Evolutionary conservation across 2,113 vertebrate genomes (phyloP), one percentile per base, ranked within the genome.

Genomic region (Ceyx cyanopectus): DNA sequence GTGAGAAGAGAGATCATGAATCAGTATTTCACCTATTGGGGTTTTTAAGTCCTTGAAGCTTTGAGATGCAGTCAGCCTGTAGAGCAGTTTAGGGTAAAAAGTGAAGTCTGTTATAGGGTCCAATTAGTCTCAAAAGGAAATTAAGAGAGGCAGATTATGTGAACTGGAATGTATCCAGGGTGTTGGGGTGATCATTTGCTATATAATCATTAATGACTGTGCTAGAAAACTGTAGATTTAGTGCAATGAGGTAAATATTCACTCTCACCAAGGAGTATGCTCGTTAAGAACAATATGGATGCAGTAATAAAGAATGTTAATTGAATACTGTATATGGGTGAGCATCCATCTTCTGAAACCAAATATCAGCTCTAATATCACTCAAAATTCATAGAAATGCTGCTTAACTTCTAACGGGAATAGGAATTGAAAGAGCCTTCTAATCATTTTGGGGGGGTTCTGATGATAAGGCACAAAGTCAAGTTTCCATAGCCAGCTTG

Each of bases 71-170:
- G 91, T 75, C 75, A 85, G 73, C 57, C 76, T 90, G 43, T 74
- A 88, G 79, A 94, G 79, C 75, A 74, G 84, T 80, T 92, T 70
- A 91, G 91, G 81, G 87, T 90, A 94, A 79, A 81, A 91, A 92
- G 85, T 85, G 81, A 92, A 92, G 78, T 77, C 68, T 93, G 51
- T 87, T 92, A 89, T 27, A 70, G 74, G 26, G 70, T 89, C 87
- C 70, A 92, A 93, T 96, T 94, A 95, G 70, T 92, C 78, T 94
- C 6, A 3, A 89, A 95, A 96, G 91, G 94, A 96, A 94, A 96
- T 96, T 93, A 92, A 87, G 75, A 89, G 63, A 90, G 94, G 87
- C 87, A 94, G 87, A 96, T 96, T 96, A 93, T 92, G 90, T 79
- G 68, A 89, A 85, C 87, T 92, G 94, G 86, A 96, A 93, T 53